A percentile compares a stretch with the other conserved stretches of the same genome.
These are phyloP conservation scores for Gallinago jamesoni DNA, from an alignment of 2,113 vertebrate genomes.

Conservation along the genomic window DNA sequence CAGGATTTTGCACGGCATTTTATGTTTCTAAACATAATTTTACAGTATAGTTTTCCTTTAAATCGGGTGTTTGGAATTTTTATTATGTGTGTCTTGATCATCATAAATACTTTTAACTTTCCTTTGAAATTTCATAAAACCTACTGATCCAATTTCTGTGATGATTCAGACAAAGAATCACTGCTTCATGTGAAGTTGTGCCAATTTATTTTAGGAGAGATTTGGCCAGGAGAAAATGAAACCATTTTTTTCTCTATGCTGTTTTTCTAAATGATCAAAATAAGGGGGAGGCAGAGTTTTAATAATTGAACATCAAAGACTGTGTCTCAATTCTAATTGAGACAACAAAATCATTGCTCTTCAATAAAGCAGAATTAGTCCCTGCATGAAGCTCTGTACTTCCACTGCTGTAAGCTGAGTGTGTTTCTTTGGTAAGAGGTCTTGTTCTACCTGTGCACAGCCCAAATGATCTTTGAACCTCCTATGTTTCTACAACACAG, in stretches of 20 bases:
- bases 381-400: not conserved
- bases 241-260: not conserved
- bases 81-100: not conserved
- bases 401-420: not conserved
- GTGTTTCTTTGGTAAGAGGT: not conserved
- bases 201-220: not conserved
- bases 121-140: not conserved
- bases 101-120: not conserved
- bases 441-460: not conserved
- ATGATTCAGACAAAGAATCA: not conserved
- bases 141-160: not conserved
- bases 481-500: not conserved
- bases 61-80: not conserved
- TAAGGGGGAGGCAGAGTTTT: not conserved
- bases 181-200: not conserved
- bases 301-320: not conserved
- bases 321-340: not conserved
- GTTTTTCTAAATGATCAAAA: not conserved
- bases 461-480: not conserved
- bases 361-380: not conserved
- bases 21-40: not conserved
- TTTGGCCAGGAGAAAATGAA: not conserved
- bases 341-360: not conserved
- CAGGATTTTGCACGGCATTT: not conserved
- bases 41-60: not conserved